Conservation (phyloP, 23 tunicate genomes). For the Halocynthia roretzi region DNA sequence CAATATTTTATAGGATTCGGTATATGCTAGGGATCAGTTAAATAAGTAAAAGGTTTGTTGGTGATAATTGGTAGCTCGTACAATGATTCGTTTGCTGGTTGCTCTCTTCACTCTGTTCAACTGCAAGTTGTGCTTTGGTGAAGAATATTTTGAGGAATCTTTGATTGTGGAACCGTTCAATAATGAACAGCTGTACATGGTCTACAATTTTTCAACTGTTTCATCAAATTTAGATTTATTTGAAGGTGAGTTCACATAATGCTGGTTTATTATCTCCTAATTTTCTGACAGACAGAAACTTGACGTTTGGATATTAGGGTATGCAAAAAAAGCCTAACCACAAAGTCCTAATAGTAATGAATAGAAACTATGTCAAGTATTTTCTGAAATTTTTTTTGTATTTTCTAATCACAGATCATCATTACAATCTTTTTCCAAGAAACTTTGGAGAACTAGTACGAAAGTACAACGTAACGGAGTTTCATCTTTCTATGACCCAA, state of each 20-base stretch:
- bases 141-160: conserved; percentile 48
- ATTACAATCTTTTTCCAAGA: conserved; percentile 78
- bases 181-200: conserved; percentile 51
- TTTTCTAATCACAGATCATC: conserved; percentile 12
- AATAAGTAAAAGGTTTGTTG: no score
- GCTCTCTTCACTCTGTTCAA: no score
- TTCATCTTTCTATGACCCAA: conserved; percentile 80
- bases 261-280: no score
- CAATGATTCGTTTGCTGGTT: no score
- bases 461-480: conserved; percentile 66
- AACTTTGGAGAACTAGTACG: conserved; percentile 50
- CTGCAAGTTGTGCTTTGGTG: no score
- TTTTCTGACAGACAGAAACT: no score
- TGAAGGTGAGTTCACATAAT: background rate
- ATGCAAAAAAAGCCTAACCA: background rate
- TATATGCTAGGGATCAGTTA: no score
- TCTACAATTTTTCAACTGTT: conserved; percentile 65
- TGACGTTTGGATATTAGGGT: background rate
- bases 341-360: no score
- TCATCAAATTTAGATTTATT: conserved; percentile 22
- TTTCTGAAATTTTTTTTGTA: no score
- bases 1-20: no score
- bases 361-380: no score
- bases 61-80: no score
- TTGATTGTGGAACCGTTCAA: conserved; percentile 26